A percentile compares a stretch with the other conserved stretches of the same genome.
Conservation (phyloP, 2,797 vertebrate species). For the Echiichthys vipera region DNA sequence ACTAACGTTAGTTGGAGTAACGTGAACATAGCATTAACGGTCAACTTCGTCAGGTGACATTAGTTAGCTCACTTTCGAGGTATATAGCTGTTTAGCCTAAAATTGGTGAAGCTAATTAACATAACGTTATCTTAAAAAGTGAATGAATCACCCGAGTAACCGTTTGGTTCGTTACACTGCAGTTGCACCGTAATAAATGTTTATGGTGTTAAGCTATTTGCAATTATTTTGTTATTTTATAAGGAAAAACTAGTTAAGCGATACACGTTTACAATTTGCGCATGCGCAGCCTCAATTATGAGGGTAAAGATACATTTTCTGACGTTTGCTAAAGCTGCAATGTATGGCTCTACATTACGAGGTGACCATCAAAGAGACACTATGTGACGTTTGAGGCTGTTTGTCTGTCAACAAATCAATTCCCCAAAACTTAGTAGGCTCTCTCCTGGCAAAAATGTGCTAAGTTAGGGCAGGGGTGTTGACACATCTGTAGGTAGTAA, state of each 20-base stretch:
- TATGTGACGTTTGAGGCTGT: conserved; percentile 11
- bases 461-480: background rate
- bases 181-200: background rate
- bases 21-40: background rate
- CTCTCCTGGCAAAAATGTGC: background rate
- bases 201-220: background rate
- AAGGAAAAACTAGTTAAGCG: background rate
- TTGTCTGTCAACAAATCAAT: background rate
- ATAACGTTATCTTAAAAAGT: background rate
- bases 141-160: background rate
- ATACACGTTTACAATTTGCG: background rate
- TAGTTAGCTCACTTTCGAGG: conserved; percentile 49
- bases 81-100: conserved; percentile 32
- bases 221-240: background rate
- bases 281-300: background rate
- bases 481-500: background rate
- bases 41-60: conserved; percentile 1
- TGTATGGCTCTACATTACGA: no score
- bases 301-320: background rate
- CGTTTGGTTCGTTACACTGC: background rate
- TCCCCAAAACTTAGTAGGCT: background rate
- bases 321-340: background rate
- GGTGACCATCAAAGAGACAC: background rate
- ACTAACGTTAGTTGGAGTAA: background rate
- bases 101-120: conserved; percentile 57